Conservation (phyloP, 2,797 vertebrate species). For the Tamandua tetradactyla region DNA sequence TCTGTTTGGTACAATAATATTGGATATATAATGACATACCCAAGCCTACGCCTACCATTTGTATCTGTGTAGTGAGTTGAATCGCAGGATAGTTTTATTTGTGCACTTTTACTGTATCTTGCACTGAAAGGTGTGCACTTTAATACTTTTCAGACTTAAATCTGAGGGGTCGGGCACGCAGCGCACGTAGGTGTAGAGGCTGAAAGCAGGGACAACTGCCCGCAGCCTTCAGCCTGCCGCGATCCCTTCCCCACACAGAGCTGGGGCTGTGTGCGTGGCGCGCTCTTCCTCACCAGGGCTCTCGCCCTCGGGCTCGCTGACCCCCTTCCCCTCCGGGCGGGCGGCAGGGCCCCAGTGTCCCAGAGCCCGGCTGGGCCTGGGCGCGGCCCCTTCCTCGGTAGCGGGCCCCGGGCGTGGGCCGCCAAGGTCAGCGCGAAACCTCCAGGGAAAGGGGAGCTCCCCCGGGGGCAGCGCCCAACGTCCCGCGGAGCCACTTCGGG, state of each 20-base stretch:
- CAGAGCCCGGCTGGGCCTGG: conserved; percentile 13
- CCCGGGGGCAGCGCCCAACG: conserved; percentile 1
- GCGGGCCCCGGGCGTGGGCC: too few relatives aligned
- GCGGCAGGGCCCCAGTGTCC: conserved; percentile 45
- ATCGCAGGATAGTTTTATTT: background rate
- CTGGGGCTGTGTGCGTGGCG: too few relatives aligned
- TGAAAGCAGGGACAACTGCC: conserved; percentile 84
- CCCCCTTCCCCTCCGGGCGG: background rate
- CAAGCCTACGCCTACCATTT: background rate
- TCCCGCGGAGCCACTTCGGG: background rate
- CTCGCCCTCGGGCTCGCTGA: too few relatives aligned
- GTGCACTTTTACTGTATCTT: background rate
- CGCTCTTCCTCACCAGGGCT: too few relatives aligned
- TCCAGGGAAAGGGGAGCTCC: conserved; percentile 43
- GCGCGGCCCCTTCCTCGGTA: conserved; percentile 51
- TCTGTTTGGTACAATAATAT: background rate
- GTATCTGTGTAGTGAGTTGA: background rate
- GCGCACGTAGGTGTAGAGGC: conserved; percentile 79
- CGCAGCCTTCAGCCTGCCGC: conserved; percentile 81
- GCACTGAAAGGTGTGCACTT: background rate
- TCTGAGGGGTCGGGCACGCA: conserved; percentile 76
- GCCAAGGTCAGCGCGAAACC: too few relatives aligned
- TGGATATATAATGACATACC: background rate
- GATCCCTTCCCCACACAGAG: too few relatives aligned
- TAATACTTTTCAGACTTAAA: conserved; percentile 65